Conservation (phyloP, 2,888 invertebrate genomes). For the Fragum sueziense region DNA sequence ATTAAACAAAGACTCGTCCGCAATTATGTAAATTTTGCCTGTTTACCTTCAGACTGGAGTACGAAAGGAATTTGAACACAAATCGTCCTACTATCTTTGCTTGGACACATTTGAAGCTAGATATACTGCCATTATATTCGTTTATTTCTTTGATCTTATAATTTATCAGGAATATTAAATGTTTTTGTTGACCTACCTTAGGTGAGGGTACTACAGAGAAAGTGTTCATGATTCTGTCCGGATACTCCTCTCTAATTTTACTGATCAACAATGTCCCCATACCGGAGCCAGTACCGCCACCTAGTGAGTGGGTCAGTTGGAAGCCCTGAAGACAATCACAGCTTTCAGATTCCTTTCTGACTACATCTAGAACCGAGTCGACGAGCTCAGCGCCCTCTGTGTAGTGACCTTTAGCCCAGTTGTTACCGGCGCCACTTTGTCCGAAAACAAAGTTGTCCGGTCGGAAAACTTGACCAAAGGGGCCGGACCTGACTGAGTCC, state of each 20-base stretch:
- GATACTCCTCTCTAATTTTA: constrained; percentile 91
- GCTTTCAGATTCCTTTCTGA: constrained; percentile 77
- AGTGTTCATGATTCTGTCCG: constrained; percentile 90
- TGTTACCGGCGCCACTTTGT: constrained; percentile 86
- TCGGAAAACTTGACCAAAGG: constrained; percentile 88
- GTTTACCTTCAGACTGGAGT: too few species aligned
- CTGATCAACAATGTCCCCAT: constrained; percentile 96
- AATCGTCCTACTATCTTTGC: too few species aligned
- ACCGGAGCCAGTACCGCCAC: constrained; percentile 94
- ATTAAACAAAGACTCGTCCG: too few species aligned
- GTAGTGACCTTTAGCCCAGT: constrained; percentile 95
- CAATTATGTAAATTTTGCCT: too few species aligned
- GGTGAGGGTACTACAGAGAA: constrained; percentile 96
- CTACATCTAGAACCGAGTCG: constrained; percentile 79
- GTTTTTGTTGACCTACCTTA: constrained; percentile 84
- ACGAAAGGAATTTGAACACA: too few species aligned
- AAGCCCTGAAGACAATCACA: constrained; percentile 80
- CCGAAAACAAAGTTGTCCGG: constrained; percentile 97
- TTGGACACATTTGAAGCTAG: too few species aligned
- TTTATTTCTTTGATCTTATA: too few species aligned
- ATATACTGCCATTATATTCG: too few species aligned
- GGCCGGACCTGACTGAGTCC: constrained; percentile 96
- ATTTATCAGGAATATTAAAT: too few species aligned
- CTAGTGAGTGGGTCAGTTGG: constrained; percentile 86
- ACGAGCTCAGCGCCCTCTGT: constrained; percentile 89